phyloP scores from a whole-genome alignment of 2,888 invertebrate genomes.

The Drosophila fulvimacula region DNA sequence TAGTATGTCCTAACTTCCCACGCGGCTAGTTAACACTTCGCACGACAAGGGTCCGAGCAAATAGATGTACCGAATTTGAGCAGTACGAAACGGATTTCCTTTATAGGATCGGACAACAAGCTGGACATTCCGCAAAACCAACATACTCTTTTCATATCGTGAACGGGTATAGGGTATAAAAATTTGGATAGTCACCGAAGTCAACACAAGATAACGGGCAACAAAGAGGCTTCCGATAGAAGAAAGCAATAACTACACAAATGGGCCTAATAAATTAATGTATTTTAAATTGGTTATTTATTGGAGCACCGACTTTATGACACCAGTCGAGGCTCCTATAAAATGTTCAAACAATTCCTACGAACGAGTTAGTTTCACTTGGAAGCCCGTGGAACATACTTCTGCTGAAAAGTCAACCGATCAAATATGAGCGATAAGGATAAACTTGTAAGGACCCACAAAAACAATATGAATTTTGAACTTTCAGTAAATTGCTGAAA shows the following conservation, averaged over 20 bases:
- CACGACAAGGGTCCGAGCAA: too few species aligned
- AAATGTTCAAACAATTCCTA: slow-evolving; percentile 17
- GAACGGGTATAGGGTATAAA: not conserved
- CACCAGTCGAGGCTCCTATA: slow-evolving; percentile 21
- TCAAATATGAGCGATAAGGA: slow-evolving; percentile 44
- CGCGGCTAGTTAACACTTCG: too few species aligned
- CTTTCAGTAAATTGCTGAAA: not conserved
- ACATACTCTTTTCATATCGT: not conserved
- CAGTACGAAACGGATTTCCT: not conserved
- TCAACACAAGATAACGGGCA: slow-evolving; percentile 23
- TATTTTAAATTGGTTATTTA: slow-evolving; percentile 31
- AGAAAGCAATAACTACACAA: slow-evolving; percentile 19
- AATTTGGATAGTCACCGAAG: slow-evolving; percentile 30
- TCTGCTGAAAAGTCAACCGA: not conserved
- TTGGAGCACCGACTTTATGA: slow-evolving; percentile 37
- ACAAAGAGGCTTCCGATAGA: slow-evolving; percentile 2
- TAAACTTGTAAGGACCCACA: slow-evolving; percentile 24
- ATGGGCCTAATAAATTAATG: slow-evolving; percentile 30
- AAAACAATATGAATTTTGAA: not conserved
- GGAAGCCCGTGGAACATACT: slow-evolving; percentile 17
- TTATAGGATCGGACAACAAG: not conserved
- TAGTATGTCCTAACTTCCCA: too few species aligned
- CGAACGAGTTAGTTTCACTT: slow-evolving; percentile 25
- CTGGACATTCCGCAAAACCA: not conserved
- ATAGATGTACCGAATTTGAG: not conserved